phyloP scores from a whole-genome alignment of 2,888 invertebrate genomes.

The Tipula unca region DNA sequence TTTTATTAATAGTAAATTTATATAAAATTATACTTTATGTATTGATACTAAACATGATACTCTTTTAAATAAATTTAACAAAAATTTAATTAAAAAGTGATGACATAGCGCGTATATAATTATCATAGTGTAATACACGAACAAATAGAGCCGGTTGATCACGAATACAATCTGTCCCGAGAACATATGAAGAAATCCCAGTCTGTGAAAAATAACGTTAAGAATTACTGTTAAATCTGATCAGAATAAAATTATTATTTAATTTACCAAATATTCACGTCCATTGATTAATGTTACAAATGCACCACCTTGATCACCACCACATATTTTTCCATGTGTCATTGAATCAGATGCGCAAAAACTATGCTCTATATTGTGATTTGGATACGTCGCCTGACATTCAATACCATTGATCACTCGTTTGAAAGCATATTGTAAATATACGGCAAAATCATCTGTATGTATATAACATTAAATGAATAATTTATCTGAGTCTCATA shows the following conservation, averaged over 20 bases:
- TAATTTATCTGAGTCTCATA: neutral
- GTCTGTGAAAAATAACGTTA: neutral
- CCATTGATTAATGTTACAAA: neutral
- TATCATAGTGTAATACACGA: neutral
- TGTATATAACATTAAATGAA: neutral
- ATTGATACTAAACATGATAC: no score
- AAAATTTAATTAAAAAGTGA: neutral
- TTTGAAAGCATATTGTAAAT: neutral
- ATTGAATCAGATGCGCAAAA: neutral
- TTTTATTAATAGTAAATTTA: no score
- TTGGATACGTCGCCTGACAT: neutral
- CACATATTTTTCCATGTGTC: neutral
- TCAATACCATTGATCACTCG: neutral
- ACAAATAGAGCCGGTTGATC: neutral
- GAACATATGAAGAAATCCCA: neutral
- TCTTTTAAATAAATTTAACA: neutral
- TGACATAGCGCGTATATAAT: neutral
- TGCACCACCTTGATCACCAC: constrained; percentile 1
- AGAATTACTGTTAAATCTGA: neutral
- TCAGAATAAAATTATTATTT: neutral
- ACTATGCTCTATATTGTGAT: neutral
- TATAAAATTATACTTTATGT: no score
- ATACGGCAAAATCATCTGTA: neutral
- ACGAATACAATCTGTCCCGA: neutral
- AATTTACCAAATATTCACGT: neutral